Evolutionary conservation across 2,888 invertebrate genomes (phyloP), one percentile per base, ranked within the genome.

Genomic region (Hecatera dysodea): DNA sequence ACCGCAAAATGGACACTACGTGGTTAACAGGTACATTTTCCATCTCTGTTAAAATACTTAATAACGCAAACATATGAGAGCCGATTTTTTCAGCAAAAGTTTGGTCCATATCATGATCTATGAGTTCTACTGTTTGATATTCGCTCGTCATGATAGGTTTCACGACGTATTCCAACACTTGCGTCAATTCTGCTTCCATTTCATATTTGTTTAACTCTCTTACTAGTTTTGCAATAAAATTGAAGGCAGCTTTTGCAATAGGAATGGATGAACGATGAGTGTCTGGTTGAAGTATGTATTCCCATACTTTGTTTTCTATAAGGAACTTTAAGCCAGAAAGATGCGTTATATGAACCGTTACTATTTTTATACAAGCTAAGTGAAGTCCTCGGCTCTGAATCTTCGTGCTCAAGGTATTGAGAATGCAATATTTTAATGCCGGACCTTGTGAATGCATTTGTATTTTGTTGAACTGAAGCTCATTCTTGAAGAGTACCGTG

Each of bases 391-490:
- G 63, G n/a, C 80, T 72, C 19, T 84, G 63, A 9, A 60, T 63
- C 39, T 67, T 72, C 22, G 59, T 44, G 17, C 27, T 64, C 22
- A 87, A 65, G 60, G 81, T 83, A 22, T 64, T 62, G 9, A 75
- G 70, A 44, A 85, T 70, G 22, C 82, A 81, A 29, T 71, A 73
- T 67, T 83, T 80, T 15, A 78, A 33, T 1, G 65, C 57, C 36
- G 75, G 74, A 22, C 72, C 62, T 46, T 82, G 80, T 27, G 87
- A 70, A 22, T 85, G 82, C 64, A 81, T 72, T 56, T 84, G 85
- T 39, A 91, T 72, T 77, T 88, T 89, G 67, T 77, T 87, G 67
- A 89, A 91, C 61, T 89, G 89, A 5, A 90, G 78, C 62, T 90
- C 90, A 76, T 89, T 90, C 65, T 84, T 83, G 29, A 87, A 85